Evolutionary conservation across 2,113 vertebrate genomes (phyloP).

Genomic region (Riparia riparia): DNA sequence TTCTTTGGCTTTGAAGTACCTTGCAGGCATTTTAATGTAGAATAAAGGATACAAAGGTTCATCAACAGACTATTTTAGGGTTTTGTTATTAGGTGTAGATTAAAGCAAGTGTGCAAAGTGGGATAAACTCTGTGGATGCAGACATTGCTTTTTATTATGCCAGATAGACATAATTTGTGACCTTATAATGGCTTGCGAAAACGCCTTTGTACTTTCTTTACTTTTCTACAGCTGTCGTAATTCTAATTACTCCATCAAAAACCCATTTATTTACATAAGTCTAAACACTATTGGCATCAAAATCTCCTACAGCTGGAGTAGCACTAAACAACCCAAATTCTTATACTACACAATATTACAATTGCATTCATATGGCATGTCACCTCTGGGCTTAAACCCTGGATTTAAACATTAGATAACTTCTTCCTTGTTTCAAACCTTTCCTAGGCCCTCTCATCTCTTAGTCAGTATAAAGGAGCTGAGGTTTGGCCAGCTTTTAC

Average conservation of each 20-base stretch:
- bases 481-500: background rate
- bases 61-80: background rate
- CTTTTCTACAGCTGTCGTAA: background rate
- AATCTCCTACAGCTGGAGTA: background rate
- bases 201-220: background rate
- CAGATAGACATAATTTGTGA: background rate
- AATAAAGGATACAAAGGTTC: background rate
- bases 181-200: background rate
- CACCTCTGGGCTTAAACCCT: background rate
- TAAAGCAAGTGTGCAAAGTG: background rate
- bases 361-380: background rate
- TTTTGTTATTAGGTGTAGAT: background rate
- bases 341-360: background rate
- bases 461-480: background rate
- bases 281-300: background rate
- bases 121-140: background rate
- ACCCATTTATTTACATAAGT: background rate
- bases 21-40: background rate
- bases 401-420: background rate
- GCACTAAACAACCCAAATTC: background rate
- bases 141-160: background rate
- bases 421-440: background rate
- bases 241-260: background rate
- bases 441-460: background rate
- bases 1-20: background rate